Base-by-base conservation (phyloP, 2,113 vertebrate genomes). In the Henicopernis longicauda region DNA sequence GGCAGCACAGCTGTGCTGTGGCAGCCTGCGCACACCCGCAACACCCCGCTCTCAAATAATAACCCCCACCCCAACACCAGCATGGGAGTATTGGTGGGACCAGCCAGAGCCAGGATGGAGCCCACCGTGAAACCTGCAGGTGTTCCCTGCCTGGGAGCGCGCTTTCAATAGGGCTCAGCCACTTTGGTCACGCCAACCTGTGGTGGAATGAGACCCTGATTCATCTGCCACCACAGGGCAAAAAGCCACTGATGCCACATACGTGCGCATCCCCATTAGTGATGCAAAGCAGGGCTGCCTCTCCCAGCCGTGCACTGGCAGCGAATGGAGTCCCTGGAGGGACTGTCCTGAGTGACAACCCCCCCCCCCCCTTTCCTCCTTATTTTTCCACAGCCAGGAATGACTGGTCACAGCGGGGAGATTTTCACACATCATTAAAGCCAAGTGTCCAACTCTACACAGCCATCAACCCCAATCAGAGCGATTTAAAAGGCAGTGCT, bases 371-470 rank as follows among this genome's bases (percentile, higher is more conserved):
- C 55, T 42, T 86, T 66, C 78, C 67, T 86, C 72, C 69, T 91
- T 86, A 62, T 91, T 90, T 90, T 93, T 80, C 88, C 54, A 29
- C 92, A 77, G 89, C 95, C 9, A 22, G 90, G 70, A 89, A 65
- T 0, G 16, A 58, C 31, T 9, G 91, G 91, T 89, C 93, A 65
- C 82, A 93, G 95, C 74, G 25, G 94, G 96, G 83, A 94, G 65
- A 90, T 62, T 93, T 96, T 96, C 84, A 86, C 85, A 89, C 87
- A 94, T 98, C 95, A 91, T 97, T 97, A 97, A 90, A 95, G 82
- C 94, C 50, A 45, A 97, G 94, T 82, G 92, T 96, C 97, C 83
- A 40, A 85, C 96, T 97, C 93, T 76, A 72, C 69, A 63, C 57
- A 93, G 95, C 90, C 89, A 77, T 97, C 97, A 92, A 69, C 96